Base-by-base conservation (phyloP, 2,888 invertebrate genomes). In the Trisateles emortualis region DNA sequence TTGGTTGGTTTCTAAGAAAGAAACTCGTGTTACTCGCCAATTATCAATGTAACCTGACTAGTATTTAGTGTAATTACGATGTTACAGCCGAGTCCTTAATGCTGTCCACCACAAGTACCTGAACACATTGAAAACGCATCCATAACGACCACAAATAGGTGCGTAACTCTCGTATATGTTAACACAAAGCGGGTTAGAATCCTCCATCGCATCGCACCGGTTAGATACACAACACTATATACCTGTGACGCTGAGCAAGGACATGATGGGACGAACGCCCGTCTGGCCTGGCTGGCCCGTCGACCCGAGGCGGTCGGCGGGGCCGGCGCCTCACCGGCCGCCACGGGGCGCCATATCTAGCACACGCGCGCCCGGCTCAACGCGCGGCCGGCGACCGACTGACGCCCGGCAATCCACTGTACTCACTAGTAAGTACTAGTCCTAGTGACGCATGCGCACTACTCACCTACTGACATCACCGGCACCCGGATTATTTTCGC, bases 231-330 rank as follows among this genome's bases (percentile, higher is more conserved):
- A 74, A 69, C 76, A 78, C 77, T 81, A 74, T 71, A 64, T 78
- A 93, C 93, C 93, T 92, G 93, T 93, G 84, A 93, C 93, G 92
- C 93, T 93, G 86, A 93, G 92, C 83, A 93, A 90, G 85, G 93
- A 93, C 93, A 93, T 93, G 90, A 75, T 91, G 90, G 84, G 88
- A 81, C 84, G 83, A 76, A 78, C 79, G 83, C 79, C 84, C 87
- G 78, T 71, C 71, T 66, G 70, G 84, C 81, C 81, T 78, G 86
- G 84, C 85, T 86, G 88, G 88, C 91, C 91, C 92, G 91, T 90
- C 91, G 91, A 91, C 91, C 90, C 91, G 88, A 82, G 88, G 88
- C 90, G 92, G 91, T 91, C 91, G 92, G 91, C 91, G 91, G 91
- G 92, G 92, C 90, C 88, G 89, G 84, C 86, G 89, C 90, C 90